Base-by-base conservation (phyloP, 2,797 vertebrate genomes). In the Lutjanus argentimaculatus region DNA sequence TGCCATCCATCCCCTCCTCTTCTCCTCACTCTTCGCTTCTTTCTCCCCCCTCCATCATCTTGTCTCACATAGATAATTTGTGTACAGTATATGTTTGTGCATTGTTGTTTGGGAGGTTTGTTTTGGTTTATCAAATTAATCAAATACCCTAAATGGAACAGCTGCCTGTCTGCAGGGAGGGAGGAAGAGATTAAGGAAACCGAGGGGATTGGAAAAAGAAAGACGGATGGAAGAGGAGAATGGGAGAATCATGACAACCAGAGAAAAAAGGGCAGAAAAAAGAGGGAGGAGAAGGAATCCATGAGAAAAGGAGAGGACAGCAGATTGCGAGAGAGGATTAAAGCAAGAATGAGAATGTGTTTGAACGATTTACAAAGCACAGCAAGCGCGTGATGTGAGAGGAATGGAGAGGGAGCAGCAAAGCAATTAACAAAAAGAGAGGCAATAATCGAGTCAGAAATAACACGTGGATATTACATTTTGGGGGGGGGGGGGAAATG, bases 71-170 rank as follows among this genome's bases (percentile, higher is more conserved):
- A 59, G 21, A 68, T 63, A 13, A 21, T 52, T 68, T 52, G 67
- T 55, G 57, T 67, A 67, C 57, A 30, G 45, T 49, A 49, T 72
- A 36, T 46, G 22, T 69, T 30, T 22, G 36, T 63, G 55, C 64
- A 42, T 72, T 59, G 56, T 46, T 73, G 51, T 67, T 67, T n/a
- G 30, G 17, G 22, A 21, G 0, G 49, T 58, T 83, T 75, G 67
- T 63, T 74, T 73, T 58, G 49, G 30, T 66, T 75, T 25, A 67
- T 84, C 67, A 51, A 79, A 72, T 85, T 73, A 72, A 83, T 84
- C 76, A 67, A 79, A 83, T 30, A 8, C 63, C 46, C 74, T 61
- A 72, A 85, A 88, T 78, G 36, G 53, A 89, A 21, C 85, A 83
- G 63, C 70, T 76, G 77, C 78, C 52, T 40, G 61, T 83, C 68